phyloP scores from a whole-genome alignment of 2,888 invertebrate genomes.

The Stenodema calcarata region DNA sequence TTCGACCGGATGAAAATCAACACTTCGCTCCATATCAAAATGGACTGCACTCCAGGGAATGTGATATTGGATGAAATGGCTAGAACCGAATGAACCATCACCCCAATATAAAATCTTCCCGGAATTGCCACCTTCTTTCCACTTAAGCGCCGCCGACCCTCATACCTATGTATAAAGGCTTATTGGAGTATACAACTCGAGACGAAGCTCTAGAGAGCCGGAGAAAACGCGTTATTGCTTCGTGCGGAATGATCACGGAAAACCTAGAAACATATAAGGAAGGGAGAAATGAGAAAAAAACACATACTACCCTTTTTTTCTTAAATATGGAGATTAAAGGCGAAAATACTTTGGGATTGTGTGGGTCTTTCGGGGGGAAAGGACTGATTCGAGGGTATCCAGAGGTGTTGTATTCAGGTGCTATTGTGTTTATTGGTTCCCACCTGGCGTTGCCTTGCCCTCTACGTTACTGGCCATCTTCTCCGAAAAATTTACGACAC shows the following conservation, averaged over 20 bases:
- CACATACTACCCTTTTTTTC: background rate
- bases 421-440: conserved; percentile 46
- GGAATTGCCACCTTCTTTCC: background rate
- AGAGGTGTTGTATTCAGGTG: background rate
- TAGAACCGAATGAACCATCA: background rate
- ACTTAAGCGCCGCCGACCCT: background rate
- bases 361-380: background rate
- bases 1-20: background rate
- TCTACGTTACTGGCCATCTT: background rate
- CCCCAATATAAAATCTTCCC: background rate
- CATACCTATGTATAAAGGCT: background rate
- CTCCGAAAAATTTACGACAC: conserved; percentile 30
- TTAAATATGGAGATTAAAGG: conserved; percentile 2
- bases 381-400: conserved; percentile 8
- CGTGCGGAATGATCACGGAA: background rate
- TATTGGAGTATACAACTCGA: background rate
- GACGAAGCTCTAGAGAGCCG: background rate
- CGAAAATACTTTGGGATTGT: background rate
- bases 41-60: background rate
- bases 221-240: background rate
- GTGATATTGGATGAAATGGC: background rate
- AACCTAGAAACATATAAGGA: background rate
- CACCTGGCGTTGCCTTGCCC: background rate
- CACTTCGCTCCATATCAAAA: background rate
- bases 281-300: background rate